Conservation (phyloP, 2,888 invertebrate species). For the Keiferia lycopersicella region DNA sequence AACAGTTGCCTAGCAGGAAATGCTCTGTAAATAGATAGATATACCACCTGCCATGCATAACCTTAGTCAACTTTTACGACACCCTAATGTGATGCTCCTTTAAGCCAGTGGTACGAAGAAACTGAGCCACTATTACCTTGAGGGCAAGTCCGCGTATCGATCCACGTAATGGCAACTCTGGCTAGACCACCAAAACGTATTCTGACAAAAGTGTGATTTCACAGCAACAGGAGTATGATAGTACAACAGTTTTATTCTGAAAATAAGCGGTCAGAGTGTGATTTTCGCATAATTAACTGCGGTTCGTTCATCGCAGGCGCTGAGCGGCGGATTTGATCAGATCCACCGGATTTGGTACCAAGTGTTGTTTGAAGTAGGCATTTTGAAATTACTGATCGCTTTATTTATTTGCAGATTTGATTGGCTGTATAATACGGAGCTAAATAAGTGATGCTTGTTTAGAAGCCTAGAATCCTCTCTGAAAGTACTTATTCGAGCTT, state of each 20-base stretch:
- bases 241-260: background rate
- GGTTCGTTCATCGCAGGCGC: slow-evolving; percentile 36
- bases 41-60: too few relatives aligned
- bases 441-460: background rate
- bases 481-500: background rate
- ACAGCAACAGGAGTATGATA: background rate
- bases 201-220: too few relatives aligned
- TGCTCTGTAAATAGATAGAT: too few relatives aligned
- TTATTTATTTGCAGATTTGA: slow-evolving; percentile 35
- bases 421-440: background rate
- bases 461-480: too few relatives aligned
- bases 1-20: too few relatives aligned
- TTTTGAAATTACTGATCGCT: slow-evolving; percentile 52
- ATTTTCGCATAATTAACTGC: slow-evolving; percentile 54
- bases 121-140: too few relatives aligned
- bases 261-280: slow-evolving; percentile 30
- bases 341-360: background rate
- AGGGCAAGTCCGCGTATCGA: too few relatives aligned
- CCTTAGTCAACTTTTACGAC: too few relatives aligned
- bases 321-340: slow-evolving; percentile 10
- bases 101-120: too few relatives aligned
- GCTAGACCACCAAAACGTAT: too few relatives aligned
- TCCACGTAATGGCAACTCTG: too few relatives aligned
- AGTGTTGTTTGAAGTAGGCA: background rate
- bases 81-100: too few relatives aligned